These are phyloP conservation scores for Helogale parvula DNA, from an alignment of 2,113 vertebrate genomes.

Conservation along the genomic window DNA sequence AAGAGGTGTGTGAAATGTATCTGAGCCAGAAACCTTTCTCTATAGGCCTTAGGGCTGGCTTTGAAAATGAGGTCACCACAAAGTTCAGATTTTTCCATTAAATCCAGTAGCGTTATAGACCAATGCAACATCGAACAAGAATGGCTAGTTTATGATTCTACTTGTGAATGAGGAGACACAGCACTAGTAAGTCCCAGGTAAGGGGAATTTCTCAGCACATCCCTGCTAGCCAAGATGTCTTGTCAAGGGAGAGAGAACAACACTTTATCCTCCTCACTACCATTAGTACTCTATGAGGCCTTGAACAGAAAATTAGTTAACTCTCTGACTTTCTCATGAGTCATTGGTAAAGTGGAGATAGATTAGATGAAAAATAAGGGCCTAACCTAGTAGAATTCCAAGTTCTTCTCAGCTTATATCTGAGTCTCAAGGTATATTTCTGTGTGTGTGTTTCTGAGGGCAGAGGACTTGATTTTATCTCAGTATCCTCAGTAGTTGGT, in stretches of 20 bases:
- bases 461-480: constrained; percentile 13
- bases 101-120: constrained; percentile 2
- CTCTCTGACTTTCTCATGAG: not conserved
- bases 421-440: not conserved
- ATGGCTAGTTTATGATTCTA: not conserved
- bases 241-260: not conserved
- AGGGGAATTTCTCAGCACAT: not conserved
- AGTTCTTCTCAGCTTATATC: not conserved
- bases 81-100: constrained; percentile 47
- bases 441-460: not conserved
- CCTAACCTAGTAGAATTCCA: not conserved
- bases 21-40: constrained; percentile 41
- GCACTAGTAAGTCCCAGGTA: not conserved
- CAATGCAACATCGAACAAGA: not conserved
- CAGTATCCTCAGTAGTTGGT: constrained; percentile 1
- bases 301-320: not conserved
- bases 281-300: not conserved
- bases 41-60: not conserved
- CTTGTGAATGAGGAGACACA: not conserved
- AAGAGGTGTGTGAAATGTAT: not conserved
- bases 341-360: not conserved
- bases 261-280: not conserved
- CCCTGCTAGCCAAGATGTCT: not conserved
- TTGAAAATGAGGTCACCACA: constrained; percentile 66
- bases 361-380: not conserved